These are phyloP conservation scores for Telmatherina bonti DNA, from an alignment of 2,797 vertebrate species.

Conservation along the genomic window DNA sequence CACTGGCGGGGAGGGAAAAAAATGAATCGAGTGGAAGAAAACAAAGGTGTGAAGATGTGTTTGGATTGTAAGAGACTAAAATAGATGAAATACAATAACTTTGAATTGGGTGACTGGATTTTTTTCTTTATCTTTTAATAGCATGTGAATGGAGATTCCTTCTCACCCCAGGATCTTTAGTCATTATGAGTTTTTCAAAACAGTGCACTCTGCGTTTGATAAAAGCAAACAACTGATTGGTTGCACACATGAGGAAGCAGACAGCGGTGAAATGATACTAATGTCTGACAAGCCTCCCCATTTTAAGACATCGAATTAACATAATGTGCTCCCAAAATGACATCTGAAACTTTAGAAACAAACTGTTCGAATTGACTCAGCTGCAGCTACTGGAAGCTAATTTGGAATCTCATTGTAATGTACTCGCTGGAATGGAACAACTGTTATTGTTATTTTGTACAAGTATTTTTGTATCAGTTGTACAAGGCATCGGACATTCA, in stretches of 20 bases:
- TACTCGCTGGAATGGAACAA: constrained; percentile 31
- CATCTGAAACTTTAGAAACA: constrained; percentile 16
- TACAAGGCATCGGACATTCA: constrained; percentile 36
- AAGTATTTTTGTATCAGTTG: constrained; percentile 1
- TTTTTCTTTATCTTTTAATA: constrained; percentile 2
- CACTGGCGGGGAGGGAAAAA: background rate
- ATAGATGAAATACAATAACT: background rate
- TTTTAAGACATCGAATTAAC: constrained; percentile 16
- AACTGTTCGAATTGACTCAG: constrained; percentile 26
- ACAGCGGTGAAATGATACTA: background rate
- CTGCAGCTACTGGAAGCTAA: constrained; percentile 19
- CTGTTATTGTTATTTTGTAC: constrained; percentile 35
- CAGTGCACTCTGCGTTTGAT: background rate
- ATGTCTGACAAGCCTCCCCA: background rate
- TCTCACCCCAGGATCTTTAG: background rate
- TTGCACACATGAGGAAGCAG: background rate
- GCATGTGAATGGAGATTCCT: background rate
- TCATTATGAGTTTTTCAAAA: background rate
- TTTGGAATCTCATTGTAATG: constrained; percentile 35
- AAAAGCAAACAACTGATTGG: constrained; percentile 11
- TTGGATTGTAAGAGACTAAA: background rate
- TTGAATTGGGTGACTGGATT: background rate
- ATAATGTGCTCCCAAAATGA: constrained; percentile 36
- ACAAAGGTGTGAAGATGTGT: background rate
- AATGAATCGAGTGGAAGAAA: background rate